Evolutionary conservation across 2,113 vertebrate genomes (phyloP).

Genomic region (Nothobranchius furzeri): DNA sequence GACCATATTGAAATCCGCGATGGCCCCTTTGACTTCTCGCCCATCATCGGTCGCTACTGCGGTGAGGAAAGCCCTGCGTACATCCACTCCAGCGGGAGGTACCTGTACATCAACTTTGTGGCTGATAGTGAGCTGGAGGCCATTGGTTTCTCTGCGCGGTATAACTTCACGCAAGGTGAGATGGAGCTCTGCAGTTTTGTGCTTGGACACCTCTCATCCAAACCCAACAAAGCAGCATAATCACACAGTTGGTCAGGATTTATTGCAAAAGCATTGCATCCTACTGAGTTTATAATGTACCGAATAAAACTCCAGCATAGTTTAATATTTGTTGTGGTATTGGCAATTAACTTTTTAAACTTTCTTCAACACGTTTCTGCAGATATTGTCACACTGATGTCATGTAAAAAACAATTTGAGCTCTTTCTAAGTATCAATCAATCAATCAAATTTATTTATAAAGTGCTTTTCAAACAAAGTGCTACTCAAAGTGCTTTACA

Average conservation of each 20-base stretch:
- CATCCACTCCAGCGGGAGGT: slow-evolving; percentile 94
- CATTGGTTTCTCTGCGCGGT: slow-evolving; percentile 89
- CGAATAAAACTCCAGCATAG: not conserved
- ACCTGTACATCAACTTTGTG: slow-evolving; percentile 98
- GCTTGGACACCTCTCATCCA: not conserved
- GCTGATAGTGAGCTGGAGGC: slow-evolving; percentile 95
- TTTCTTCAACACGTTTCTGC: too few relatives aligned
- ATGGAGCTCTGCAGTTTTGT: not conserved
- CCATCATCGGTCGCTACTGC: slow-evolving; percentile 96
- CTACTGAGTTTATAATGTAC: not conserved
- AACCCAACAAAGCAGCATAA: not conserved
- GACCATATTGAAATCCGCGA: slow-evolving; percentile 98
- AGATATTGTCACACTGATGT: too few relatives aligned
- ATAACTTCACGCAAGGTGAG: slow-evolving; percentile 97
- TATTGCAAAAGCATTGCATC: not conserved
- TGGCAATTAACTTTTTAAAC: not conserved
- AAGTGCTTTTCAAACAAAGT: too few relatives aligned
- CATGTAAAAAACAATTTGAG: too few relatives aligned
- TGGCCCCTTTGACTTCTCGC: slow-evolving; percentile 96
- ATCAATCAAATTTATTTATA: too few relatives aligned
- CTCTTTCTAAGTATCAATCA: too few relatives aligned
- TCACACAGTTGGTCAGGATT: not conserved
- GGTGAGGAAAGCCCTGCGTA: slow-evolving; percentile 92
- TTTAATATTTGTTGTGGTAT: not conserved
- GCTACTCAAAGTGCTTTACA: too few relatives aligned